phyloP scores from a whole-genome alignment of 1,140 invertebrate species.

The Camponotus floridanus region DNA sequence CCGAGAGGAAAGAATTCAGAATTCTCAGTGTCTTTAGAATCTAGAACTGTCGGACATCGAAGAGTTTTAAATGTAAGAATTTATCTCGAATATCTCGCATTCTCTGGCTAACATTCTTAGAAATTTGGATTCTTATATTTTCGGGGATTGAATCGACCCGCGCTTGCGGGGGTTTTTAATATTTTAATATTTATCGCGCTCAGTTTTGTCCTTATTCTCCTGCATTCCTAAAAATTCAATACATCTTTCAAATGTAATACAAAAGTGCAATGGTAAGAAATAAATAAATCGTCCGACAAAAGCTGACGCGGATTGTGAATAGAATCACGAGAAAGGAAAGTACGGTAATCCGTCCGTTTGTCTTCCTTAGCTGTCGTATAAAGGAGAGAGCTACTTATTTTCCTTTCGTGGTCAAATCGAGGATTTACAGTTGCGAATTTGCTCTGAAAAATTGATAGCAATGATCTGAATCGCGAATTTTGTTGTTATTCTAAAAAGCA shows the following conservation, averaged over 20 bases:
- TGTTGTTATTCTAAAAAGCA: slow-evolving; percentile 45
- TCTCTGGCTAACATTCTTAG: neutral
- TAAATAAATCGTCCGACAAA: slow-evolving; percentile 32
- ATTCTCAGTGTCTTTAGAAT: too few species aligned
- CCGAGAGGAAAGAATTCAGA: neutral
- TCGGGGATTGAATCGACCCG: neutral
- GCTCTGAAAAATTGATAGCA: slow-evolving; percentile 49
- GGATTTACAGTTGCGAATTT: slow-evolving; percentile 22
- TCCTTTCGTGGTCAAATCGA: slow-evolving; percentile 41
- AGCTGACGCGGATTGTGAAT: neutral
- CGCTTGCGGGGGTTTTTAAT: too few species aligned
- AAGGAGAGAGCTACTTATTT: slow-evolving; percentile 54
- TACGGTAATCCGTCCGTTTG: slow-evolving; percentile 45
- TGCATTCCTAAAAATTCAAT: neutral
- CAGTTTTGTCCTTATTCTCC: neutral
- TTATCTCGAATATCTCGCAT: neutral
- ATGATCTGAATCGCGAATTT: neutral
- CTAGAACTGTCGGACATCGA: too few species aligned
- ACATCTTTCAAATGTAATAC: neutral
- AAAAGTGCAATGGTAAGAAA: slow-evolving; percentile 33
- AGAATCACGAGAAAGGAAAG: slow-evolving; percentile 36
- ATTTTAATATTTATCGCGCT: neutral
- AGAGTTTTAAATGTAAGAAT: neutral
- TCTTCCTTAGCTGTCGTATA: slow-evolving; percentile 43
- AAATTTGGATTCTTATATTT: neutral